Conservation (phyloP, 2,797 vertebrate genomes). For the Hapalemur alaotrensis region DNA sequence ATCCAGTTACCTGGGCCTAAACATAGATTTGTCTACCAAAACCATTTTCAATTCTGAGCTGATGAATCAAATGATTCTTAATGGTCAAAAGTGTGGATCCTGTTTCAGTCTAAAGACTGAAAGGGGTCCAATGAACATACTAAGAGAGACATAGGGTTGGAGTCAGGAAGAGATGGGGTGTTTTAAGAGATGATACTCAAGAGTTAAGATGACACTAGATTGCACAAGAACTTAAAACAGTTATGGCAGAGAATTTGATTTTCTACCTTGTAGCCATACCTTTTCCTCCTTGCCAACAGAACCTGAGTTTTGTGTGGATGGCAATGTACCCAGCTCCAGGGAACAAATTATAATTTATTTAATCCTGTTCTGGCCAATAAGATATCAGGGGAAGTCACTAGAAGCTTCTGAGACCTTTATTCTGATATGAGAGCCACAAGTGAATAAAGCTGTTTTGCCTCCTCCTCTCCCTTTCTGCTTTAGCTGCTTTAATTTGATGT, state of each 20-base stretch:
- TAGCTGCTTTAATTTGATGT: background rate
- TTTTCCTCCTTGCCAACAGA: background rate
- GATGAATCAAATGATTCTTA: too few relatives aligned
- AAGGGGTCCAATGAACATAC: background rate
- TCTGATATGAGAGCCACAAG: background rate
- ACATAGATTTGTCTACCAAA: too few relatives aligned
- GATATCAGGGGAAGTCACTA: background rate
- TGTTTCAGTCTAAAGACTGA: background rate
- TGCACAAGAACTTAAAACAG: background rate
- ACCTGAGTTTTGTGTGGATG: background rate
- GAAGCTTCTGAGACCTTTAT: background rate
- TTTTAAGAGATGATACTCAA: background rate
- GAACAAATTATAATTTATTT: slow-evolving; percentile 2
- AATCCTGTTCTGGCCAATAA: background rate
- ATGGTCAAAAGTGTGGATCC: too few relatives aligned
- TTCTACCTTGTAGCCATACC: background rate
- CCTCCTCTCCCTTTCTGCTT: background rate
- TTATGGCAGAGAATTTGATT: background rate
- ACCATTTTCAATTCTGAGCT: too few relatives aligned
- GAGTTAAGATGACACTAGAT: background rate
- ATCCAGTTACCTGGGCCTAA: too few relatives aligned
- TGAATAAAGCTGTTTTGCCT: background rate
- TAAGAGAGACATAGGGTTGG: background rate
- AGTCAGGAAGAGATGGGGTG: too few relatives aligned
- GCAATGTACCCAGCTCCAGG: background rate